Conservation (phyloP, 2,113 vertebrate species). For the Acrocephalus kingi region DNA sequence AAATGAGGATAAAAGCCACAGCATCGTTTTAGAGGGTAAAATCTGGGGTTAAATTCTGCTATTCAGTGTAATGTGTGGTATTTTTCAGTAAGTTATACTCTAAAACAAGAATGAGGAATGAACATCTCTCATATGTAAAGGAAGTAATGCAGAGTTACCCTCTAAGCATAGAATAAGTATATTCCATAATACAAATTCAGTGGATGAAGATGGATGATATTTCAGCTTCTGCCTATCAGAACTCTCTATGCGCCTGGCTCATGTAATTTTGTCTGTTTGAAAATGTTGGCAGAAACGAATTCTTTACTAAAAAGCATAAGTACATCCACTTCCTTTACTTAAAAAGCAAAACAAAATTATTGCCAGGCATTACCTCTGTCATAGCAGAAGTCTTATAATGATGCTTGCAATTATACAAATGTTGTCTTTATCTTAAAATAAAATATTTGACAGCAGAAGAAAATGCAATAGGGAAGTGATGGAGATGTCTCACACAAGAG, state of each 20-base stretch:
- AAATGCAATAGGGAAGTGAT: neutral
- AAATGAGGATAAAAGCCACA: neutral
- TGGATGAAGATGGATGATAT: neutral
- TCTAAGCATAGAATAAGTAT: neutral
- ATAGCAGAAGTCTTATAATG: neutral
- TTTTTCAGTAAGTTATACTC: neutral
- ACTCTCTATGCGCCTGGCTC: neutral
- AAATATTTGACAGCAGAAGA: neutral
- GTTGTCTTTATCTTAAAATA: neutral
- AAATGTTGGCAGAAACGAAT: slow-evolving; percentile 17
- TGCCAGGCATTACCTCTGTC: neutral
- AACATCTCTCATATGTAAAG: slow-evolving; percentile 11
- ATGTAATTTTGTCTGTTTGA: neutral
- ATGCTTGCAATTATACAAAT: slow-evolving; percentile 15
- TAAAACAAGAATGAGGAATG: neutral
- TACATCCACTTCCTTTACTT: neutral
- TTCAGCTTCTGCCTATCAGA: neutral
- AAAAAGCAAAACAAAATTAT: slow-evolving; percentile 27
- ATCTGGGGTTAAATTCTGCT: neutral
- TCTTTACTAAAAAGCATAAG: slow-evolving; percentile 3
- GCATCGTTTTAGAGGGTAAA: neutral
- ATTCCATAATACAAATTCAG: neutral
- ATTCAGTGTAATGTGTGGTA: neutral
- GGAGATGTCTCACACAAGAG: neutral
- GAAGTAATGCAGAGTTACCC: neutral